Evolutionary conservation across 2,797 vertebrate genomes (phyloP), one percentile per base, ranked within the genome.

Genomic region (Vireo griseus): DNA sequence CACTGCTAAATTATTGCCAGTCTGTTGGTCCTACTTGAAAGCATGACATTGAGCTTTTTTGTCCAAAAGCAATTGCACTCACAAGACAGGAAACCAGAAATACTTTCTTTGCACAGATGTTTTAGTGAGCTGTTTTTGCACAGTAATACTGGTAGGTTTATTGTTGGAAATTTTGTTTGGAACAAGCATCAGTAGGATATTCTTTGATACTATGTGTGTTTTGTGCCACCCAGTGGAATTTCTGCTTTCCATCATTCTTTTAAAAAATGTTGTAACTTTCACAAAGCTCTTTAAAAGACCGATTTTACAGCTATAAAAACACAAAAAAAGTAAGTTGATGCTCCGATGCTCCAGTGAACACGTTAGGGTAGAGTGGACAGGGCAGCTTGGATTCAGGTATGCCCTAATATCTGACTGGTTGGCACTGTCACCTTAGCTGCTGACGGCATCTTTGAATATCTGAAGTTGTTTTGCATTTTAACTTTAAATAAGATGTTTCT

Each of bases 381-480:
- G 26, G 26, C 45, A 42, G 44, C 18, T 29, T 80, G 61, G 40
- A 21, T 52, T 86, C 18, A 25, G 33, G 18, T 59, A 10, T 0
- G 0, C 25, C 10, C 9, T 35, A 17, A 52, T 0, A 2, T 68
- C 51, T 11, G 8, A 10, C 15, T 22, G 11, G 5, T 54, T 55
- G 55, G 26, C 10, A 2, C 33, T 75, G 19, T 21, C 16, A 11
- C 21, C 17, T 9, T 57, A 66, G 14, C 48, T 73, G 52, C 37
- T 66, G 52, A 33, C 14, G 74, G 28, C 7, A 11, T 29, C n/a
- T 88, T 71, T 52, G 21, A 61, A 25, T 39, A 11, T 35, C 67
- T 63, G 15, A 74, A 22, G 24, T 33, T 63, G 11, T 80, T 92
- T 77, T 39, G 31, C 2, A 2, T 74, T 90, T 86, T 59, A 66